Evolutionary conservation across 92 coral and sea anemone genomes (phyloP), one percentile per base, ranked within the genome.

Genomic region (Actinernus sp.): DNA sequence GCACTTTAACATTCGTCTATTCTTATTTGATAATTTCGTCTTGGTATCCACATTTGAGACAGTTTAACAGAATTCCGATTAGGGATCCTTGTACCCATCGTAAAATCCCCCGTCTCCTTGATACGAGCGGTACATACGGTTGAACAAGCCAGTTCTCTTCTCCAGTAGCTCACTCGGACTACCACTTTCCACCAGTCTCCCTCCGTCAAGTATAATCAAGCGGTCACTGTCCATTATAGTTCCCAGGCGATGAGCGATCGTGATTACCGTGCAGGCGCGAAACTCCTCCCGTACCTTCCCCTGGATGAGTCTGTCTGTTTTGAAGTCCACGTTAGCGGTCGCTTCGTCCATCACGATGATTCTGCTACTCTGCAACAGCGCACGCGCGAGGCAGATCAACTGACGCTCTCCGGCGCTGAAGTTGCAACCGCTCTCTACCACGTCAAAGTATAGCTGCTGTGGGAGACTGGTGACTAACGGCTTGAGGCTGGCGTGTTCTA

Each of bases 391-490:
- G 52, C 78, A 70, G 13, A 70, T 54, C 29, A 70, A 30, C 48
- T 70, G 78, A 1, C 78, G 78, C 38, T 70, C 78, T 6, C 78
- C 78, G 0, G 78, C 78, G 48, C 78, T 70, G 16, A 70, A 58
- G 25, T 70, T 70, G 26, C 36, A 55, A 17, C 78, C 78, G 17
- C 66, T 55, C 45, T 70, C 78, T 1, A 70, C 78, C 22, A 70
- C 47, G 28, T 56, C 66, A 34, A 40, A 21, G 11, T 48, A 28
- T 28, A 70, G 63, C 24, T 70, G 65, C 39, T 57, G 48, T 11
- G 78, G 78, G n/a, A 70, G 51, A 31, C 58, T 43, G 19, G 49
- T 26, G 44, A 70, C 78, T 2, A 70, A 66, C 28, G 66, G 6
- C 20, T 70, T 70, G 2, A 70, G 66, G 37, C 78, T 57, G 43